These are phyloP conservation scores for Chydorus sphaericus DNA, from an alignment of 2,888 invertebrate genomes.

Conservation along the genomic window DNA sequence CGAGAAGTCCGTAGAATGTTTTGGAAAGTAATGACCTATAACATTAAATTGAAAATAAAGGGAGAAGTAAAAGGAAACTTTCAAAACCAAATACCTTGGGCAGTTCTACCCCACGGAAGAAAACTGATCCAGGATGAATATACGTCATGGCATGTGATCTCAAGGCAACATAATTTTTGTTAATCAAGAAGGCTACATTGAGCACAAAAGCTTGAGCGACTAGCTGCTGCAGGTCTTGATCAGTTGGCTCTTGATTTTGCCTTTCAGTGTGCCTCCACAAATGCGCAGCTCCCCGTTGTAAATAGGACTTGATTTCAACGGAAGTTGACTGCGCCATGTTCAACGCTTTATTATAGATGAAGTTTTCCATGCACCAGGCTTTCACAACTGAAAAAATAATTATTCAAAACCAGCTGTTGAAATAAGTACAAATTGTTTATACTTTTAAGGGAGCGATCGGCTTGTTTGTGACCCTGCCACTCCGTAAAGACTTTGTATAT, in stretches of 20 bases:
- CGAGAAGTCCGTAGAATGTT: slow-evolving; percentile 6
- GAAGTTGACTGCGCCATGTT: slow-evolving; percentile 19
- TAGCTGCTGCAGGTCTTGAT: slow-evolving; percentile 1
- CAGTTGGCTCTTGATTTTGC: neutral
- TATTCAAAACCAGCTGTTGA: slow-evolving; percentile 25
- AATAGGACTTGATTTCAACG: slow-evolving; percentile 13
- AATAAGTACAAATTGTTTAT: too few species aligned
- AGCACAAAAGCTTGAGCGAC: slow-evolving; percentile 5
- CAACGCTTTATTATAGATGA: slow-evolving; percentile 27
- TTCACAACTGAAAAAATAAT: slow-evolving; percentile 22
- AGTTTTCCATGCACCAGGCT: slow-evolving; percentile 26
- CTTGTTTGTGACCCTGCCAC: slow-evolving; percentile 22
- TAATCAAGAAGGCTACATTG: slow-evolving; percentile 3
- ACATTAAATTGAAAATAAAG: too few species aligned
- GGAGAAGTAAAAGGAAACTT: too few species aligned
- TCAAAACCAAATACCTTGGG: neutral
- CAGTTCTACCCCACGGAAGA: neutral
- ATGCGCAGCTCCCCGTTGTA: neutral
- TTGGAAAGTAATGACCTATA: slow-evolving; percentile 7
- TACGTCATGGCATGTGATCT: neutral
- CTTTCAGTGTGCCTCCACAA: neutral
- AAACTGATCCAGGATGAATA: slow-evolving; percentile 3
- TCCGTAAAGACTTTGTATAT: slow-evolving; percentile 23
- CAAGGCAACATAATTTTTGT: neutral
- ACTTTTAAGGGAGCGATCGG: too few species aligned